Percentiles rank a stretch among this genome's conserved stretches.
These are phyloP conservation scores for Lepus americanus DNA, from an alignment of 2,113 vertebrate genomes.

Conservation along the genomic window DNA sequence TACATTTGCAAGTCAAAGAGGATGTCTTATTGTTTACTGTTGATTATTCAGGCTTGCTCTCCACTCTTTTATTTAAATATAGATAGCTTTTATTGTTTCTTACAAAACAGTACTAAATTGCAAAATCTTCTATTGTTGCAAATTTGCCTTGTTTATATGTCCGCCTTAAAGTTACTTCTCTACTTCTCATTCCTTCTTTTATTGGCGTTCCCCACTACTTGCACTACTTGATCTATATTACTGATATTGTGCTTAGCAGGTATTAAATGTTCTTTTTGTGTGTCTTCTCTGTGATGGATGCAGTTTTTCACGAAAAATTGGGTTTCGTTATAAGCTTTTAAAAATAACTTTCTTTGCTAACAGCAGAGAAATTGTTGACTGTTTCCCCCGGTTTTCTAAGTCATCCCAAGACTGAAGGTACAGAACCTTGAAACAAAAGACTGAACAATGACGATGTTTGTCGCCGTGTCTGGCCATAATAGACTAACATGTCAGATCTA, in stretches of 20 bases:
- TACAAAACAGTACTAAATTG: conserved; percentile 70
- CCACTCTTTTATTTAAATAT: conserved; percentile 73
- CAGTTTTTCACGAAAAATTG: conserved; percentile 40
- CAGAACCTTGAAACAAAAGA: conserved; percentile 43
- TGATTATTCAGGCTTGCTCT: conserved; percentile 48
- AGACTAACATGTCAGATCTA: neutral
- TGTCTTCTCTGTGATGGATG: conserved; percentile 30
- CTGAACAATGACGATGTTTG: neutral
- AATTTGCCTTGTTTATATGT: conserved; percentile 56
- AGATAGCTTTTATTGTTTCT: conserved; percentile 65
- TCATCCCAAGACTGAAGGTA: conserved; percentile 6
- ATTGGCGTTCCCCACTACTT: neutral
- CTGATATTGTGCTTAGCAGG: neutral
- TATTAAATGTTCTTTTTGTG: neutral
- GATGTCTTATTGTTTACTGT: conserved; percentile 19
- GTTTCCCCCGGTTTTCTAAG: neutral
- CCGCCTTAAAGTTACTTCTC: conserved; percentile 47
- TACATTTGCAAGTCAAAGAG: conserved; percentile 70
- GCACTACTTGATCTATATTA: neutral
- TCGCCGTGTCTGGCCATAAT: neutral
- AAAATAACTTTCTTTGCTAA: conserved; percentile 41
- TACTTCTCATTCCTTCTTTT: conserved; percentile 53
- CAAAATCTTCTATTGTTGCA: conserved; percentile 18
- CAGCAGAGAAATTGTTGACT: conserved; percentile 31
- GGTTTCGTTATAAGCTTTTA: conserved; percentile 40